Percentiles rank a stretch among this genome's conserved stretches.
phyloP scores from a whole-genome alignment of 2,888 invertebrate species.

The Spodoptera littoralis region DNA sequence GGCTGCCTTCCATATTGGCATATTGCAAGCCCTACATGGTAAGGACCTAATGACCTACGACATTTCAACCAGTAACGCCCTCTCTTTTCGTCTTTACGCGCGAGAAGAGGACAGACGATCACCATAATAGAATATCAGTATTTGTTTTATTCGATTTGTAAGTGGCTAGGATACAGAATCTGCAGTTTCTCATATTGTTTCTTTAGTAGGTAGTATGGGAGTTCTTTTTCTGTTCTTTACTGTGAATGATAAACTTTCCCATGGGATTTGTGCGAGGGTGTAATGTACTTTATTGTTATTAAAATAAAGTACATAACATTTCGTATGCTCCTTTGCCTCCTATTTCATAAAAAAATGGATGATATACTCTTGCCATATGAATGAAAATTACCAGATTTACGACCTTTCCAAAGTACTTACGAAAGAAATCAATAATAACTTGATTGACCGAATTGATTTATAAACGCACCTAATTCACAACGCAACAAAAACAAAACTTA shows the following conservation, averaged over 20 bases:
- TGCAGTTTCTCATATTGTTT: conserved; percentile 81
- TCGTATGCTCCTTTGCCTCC: no score
- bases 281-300: not conserved
- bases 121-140: conserved; percentile 85
- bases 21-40: conserved; percentile 86
- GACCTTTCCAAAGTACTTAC: no score
- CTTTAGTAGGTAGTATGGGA: conserved; percentile 68
- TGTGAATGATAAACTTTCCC: conserved; percentile 56
- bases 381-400: no score
- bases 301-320: no score
- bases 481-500: conserved; percentile 18
- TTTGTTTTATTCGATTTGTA: conserved; percentile 86
- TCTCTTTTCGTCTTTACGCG: conserved; percentile 70
- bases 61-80: conserved; percentile 83
- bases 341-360: no score
- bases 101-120: conserved; percentile 71
- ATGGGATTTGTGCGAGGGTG: conserved; percentile 40
- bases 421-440: no score
- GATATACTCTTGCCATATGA: no score
- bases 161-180: conserved; percentile 79
- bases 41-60: conserved; percentile 88
- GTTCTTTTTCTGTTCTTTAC: conserved; percentile 52
- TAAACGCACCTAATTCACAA: not conserved
- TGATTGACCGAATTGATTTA: conserved; percentile 1
- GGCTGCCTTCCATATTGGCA: conserved; percentile 87